Base-by-base conservation (phyloP, 2,113 vertebrate genomes). In the Corythaixoides concolor region DNA sequence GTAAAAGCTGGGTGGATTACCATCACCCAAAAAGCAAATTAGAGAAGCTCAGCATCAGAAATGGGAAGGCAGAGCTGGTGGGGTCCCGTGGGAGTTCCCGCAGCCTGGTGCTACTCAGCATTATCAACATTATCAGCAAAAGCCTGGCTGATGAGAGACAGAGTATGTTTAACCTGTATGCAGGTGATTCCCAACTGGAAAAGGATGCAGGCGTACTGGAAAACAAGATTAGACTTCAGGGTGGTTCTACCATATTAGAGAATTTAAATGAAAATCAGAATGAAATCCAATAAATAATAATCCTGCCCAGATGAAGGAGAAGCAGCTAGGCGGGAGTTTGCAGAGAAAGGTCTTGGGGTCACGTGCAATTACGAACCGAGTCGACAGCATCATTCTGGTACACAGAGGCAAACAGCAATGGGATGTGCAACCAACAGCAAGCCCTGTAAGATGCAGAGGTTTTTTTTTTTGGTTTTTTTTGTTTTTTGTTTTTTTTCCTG, bases 1-100 rank as follows among this genome's bases (percentile, higher is more conserved):
- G 1, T 9, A 39, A 49, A 50, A 66, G 3, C 37, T n/a, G 35
- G 22, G 4, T 35, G 20, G 12, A 6, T 30, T 69, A 14, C 32
- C 10, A 2, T 30, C 5, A 37, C 8, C n/a, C 47, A 43, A 19
- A 45, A 49, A 56, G 16, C 55, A 68, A 50, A 63, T n/a, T 41
- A 43, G n/a, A 66, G 16, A 21, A 39, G 12, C 39, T 64, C n/a
- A 53, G 24, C 39, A 23, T 47, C 45, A 67, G n/a, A 41, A 55
- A 8, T 3, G 23, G 32, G 55, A 26, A 79, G 47, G 12, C 0
- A 2, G 53, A 73, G 35, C 62, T 15, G 28, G 27, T 5, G 28
- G 39, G 14, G 47, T 67, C 18, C n/a, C 1, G 0, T 0, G 1
- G 15, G 18, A 4, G 21, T 16, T 53, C 15, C n/a, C 1, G 0